These are phyloP conservation scores for Aromia moschata DNA, from an alignment of 2,888 invertebrate species.

Conservation along the genomic window DNA sequence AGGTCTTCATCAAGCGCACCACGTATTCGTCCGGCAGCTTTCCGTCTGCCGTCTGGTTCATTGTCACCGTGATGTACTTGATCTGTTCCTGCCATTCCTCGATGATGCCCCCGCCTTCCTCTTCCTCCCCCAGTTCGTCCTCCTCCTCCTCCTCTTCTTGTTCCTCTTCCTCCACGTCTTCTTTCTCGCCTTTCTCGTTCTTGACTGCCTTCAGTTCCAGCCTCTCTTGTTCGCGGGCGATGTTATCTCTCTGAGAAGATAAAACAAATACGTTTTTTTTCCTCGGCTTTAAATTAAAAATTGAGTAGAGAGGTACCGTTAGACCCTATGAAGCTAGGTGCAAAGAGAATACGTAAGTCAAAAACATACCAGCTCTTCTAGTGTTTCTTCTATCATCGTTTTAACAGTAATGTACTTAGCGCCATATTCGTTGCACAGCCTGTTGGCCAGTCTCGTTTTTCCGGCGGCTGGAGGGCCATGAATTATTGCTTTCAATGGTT, in stretches of 20 bases:
- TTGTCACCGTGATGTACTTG: slow-evolving; percentile 58
- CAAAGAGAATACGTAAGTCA: no score
- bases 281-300: no score
- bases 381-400: slow-evolving; percentile 66
- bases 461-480: slow-evolving; percentile 75
- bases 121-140: slow-evolving; percentile 45
- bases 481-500: slow-evolving; percentile 69
- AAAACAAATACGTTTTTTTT: no score
- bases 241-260: slow-evolving; percentile 44
- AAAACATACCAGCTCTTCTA: slow-evolving; percentile 66
- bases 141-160: slow-evolving; percentile 53
- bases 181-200: slow-evolving; percentile 42
- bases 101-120: slow-evolving; percentile 51
- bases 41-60: slow-evolving; percentile 58
- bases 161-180: slow-evolving; percentile 48
- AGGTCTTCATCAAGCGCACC: slow-evolving; percentile 64
- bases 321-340: no score
- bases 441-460: slow-evolving; percentile 69
- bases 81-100: slow-evolving; percentile 60
- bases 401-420: slow-evolving; percentile 68
- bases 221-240: slow-evolving; percentile 41
- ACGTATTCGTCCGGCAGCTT: slow-evolving; percentile 62
- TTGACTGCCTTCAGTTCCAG: slow-evolving; percentile 45
- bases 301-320: no score
- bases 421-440: slow-evolving; percentile 68